Evolutionary conservation across 2,797 vertebrate genomes (phyloP), one percentile per base, ranked within the genome.

Genomic region (Paedocypris micromegethes): DNA sequence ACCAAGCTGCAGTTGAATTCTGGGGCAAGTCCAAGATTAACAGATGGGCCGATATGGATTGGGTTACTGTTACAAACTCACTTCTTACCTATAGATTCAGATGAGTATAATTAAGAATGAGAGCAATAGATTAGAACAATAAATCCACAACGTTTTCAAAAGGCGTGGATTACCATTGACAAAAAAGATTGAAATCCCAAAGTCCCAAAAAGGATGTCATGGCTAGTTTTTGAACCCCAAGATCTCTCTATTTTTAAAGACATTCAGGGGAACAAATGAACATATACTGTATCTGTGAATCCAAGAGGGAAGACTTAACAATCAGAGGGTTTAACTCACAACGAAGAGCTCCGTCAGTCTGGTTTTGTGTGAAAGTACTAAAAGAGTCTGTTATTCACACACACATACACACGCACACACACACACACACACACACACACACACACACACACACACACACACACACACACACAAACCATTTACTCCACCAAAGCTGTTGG

Each of bases 331-430:
- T 48, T 64, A 9, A 40, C 46, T 40, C 52, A 55, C 43, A 2
- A 23, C 40, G 56, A 55, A 66, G 70, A 65, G 63, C 64, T 43
- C 45, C 23, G 23, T 23, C 23, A 23, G 23, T 68, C 51, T 57
- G 50, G 39, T 54, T 58, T 64, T 46, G 55, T 76, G 59, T 67
- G 44, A 62, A 66, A 61, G 62, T 51, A 61, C 50, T 50, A 66
- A 38, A 64, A 47, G 54, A 70, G 61, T 37, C 52, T 54, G 46
- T 74, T 70, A 66, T 57, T 70, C 44, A 52, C 23, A 23, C 23
- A 23, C 23, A 23, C 23, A 23, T 1, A 23, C 23, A 23, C 23
- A 23, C 23, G 1, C 23, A 23, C 23, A 23, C 23, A 23, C 23
- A 23, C 23, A 23, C 23, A 23, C 23, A 23, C 23, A 23, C 23